These are phyloP conservation scores for Micrasema longulum DNA, from an alignment of 1,140 invertebrate species.

Conservation along the genomic window DNA sequence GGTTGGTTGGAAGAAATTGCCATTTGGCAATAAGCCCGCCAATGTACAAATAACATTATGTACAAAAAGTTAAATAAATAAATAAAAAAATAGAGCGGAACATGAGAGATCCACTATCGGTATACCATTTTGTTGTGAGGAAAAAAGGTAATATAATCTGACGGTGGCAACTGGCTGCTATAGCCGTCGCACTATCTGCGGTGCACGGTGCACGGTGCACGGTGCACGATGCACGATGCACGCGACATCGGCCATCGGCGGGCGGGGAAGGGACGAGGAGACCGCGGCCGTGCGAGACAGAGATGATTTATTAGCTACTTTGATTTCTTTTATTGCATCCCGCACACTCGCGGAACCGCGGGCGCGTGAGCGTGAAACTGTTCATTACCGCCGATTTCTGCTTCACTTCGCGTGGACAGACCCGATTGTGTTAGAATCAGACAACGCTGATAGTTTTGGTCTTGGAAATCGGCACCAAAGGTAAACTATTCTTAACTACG, in stretches of 20 bases:
- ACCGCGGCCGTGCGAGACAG: conserved; percentile 5
- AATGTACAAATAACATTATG: too few relatives aligned
- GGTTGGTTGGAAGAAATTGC: too few relatives aligned
- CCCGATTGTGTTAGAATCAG: conserved; percentile 8
- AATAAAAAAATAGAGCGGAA: conserved; percentile 54
- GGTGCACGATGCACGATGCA: not conserved
- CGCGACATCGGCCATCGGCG: conserved; percentile 12
- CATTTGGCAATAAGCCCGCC: too few relatives aligned
- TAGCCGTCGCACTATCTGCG: too few relatives aligned
- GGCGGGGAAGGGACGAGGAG: not conserved
- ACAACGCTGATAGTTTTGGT: not conserved
- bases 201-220: too few relatives aligned
- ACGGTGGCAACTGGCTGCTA: not conserved
- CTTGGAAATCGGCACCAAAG: not conserved
- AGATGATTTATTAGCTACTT: conserved; percentile 17
- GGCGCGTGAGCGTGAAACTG: conserved; percentile 14
- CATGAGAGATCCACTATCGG: conserved; percentile 43
- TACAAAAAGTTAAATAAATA: too few relatives aligned
- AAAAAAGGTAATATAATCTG: conserved; percentile 23
- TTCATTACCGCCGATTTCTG: conserved; percentile 6
- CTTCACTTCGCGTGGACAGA: conserved; percentile 2
- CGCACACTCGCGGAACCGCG: not conserved
- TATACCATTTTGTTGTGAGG: conserved; percentile 29
- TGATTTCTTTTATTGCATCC: conserved; percentile 16
- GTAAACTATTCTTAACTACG: conserved; percentile 16